These are phyloP conservation scores for Ornithorhynchus anatinus DNA, from an alignment of 2,113 vertebrate genomes.

Conservation along the genomic window DNA sequence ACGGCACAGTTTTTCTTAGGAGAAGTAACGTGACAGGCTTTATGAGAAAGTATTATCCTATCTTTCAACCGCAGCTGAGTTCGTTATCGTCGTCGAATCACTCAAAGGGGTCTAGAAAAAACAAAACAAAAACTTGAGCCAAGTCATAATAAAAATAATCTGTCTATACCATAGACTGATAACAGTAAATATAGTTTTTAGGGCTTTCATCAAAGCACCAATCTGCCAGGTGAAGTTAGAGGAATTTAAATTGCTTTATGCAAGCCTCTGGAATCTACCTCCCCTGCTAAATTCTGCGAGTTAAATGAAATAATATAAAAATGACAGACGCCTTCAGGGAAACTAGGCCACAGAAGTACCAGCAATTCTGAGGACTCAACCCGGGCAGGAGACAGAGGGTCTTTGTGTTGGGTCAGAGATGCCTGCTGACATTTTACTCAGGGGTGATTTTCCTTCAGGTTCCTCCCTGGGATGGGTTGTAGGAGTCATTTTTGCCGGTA, in stretches of 20 bases:
- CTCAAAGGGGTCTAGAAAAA: conserved; percentile 21
- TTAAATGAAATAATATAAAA: not conserved
- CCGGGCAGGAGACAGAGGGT: not conserved
- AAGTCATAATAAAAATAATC: conserved; percentile 39
- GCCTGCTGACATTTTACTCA: too few relatives aligned
- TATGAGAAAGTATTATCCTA: conserved; percentile 31
- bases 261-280: too few relatives aligned
- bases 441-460: too few relatives aligned
- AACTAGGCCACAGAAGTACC: not conserved
- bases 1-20: not conserved
- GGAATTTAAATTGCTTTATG: not conserved
- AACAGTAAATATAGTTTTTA: too few relatives aligned
- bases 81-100: conserved; percentile 41
- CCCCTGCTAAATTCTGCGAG: not conserved
- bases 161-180: conserved; percentile 24
- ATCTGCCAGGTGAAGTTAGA: not conserved
- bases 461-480: too few relatives aligned
- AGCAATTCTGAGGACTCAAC: not conserved
- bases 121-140: conserved; percentile 12
- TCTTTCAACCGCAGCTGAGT: conserved; percentile 17
- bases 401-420: too few relatives aligned
- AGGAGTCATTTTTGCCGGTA: too few relatives aligned
- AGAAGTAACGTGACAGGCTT: not conserved
- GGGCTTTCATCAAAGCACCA: not conserved
- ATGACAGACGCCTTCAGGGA: not conserved